Evolutionary conservation across 1,140 invertebrate genomes (phyloP), one percentile per base, ranked within the genome.

Genomic region (Eurosta solidaginis): DNA sequence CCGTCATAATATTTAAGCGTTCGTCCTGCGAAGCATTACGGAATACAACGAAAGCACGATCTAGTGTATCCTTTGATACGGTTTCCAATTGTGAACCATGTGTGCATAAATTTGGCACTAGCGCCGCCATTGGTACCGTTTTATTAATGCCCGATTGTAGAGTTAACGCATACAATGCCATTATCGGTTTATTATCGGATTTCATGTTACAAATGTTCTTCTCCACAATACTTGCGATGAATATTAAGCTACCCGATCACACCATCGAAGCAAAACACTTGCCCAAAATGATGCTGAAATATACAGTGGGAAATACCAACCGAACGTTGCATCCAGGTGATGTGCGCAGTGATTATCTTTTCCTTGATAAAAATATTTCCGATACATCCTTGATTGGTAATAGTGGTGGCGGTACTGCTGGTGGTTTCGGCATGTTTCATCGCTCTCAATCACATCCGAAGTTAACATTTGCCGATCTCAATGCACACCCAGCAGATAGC

Each of bases 191-290:
- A 0, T 88, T 98, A 1, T 95, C 94, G 33, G 97, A 98, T 88
- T 97, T 97, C 82, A 97, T 97, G 86, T 90, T 98, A 4, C 97
- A 99, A 89, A 95, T 98, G 91, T 90, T 98, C 82, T 98, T 98
- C 87, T 94, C 95, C 0, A 96, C 94, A 0, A 93, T 98, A 40
- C 89, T 98, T 0, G 96, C 95, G 0, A 92, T 98, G 49, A 97
- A 98, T 85, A 96, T 98, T 3, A 91, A 93, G 79, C 90, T 95
- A 44, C 93, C 94, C 85, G 95, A 97, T 85, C 91, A 87, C 40
- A 84, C 83, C 5, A 83, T 86, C 0, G 89, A 90, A 77, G 89
- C 89, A 7, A 88, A 86, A 52, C 88, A 88, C 52, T 78, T 87
- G 45, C 86, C 88, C 27, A 89, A 89, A 79, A 90, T 91, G 87